Base-by-base conservation (phyloP, 2,113 vertebrate genomes). In the Zosterops hypoxanthus region DNA sequence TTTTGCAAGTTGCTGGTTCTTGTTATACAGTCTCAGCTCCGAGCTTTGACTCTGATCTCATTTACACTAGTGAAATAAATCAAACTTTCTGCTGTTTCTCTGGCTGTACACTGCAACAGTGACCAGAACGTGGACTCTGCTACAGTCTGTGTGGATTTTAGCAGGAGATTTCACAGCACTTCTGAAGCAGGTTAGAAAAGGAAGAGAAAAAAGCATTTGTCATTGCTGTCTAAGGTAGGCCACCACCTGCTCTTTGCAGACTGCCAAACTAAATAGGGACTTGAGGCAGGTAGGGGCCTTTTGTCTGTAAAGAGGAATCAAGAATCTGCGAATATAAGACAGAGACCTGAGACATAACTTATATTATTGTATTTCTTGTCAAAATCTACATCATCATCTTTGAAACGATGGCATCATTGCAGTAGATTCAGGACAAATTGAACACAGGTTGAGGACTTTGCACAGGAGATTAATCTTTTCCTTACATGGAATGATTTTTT, bases 61-160 rank as follows among this genome's bases (percentile, higher is more conserved):
- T 86, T 94, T 88, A 60, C 50, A 28, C 22, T 44, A 71, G 46
- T 88, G 52, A 92, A 93, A 81, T 92, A 60, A 82, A 83, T 73
- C 22, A 60, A 78, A 57, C 14, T 64, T 92, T 90, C 39, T 86
- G 36, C 36, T 7, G 0, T 64, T 88, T 68, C 23, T 71, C 36
- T 78, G 39, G 11, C 49, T 86, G 3, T 78, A 11, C 1, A 8
- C n/a, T 52, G 65, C 36, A 82, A 31, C 44, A 75, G 57, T 49
- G 72, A 82, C 52, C 31, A 68, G 69, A 65, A 47, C 0, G 0
- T 44, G 56, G 91, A 41, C n/a, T 59, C 26, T 84, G 47, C 39
- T 64, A 29, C 20, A 84, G 9, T 22, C 28, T 78, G 4, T 52
- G 47, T 65, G 41, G 0, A 46, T 92, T 91, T 64, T 39, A 82